Conservation (phyloP, 2,888 invertebrate genomes). For the Meiosimyza decipiens region DNA sequence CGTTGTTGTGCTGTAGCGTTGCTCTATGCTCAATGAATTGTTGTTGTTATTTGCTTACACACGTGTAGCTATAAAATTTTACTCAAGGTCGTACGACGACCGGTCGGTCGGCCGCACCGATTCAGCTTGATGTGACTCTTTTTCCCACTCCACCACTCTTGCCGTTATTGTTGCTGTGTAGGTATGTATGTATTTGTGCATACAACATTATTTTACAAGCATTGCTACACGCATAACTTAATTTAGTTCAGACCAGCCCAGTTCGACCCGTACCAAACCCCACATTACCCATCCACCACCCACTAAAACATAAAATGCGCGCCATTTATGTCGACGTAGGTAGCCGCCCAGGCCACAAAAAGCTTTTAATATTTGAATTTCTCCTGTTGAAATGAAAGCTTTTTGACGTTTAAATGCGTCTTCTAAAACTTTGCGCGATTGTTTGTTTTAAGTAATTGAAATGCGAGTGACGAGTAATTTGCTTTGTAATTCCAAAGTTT, state of each 20-base stretch:
- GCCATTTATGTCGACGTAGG: slow-evolving; percentile 1
- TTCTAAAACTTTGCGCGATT: too few species aligned
- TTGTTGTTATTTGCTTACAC: slow-evolving; percentile 51
- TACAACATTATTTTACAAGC: not conserved
- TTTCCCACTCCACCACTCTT: too few species aligned
- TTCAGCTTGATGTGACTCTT: too few species aligned
- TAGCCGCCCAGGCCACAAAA: not conserved
- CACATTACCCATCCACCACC: not conserved
- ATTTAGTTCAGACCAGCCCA: not conserved
- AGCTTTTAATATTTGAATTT: too few species aligned
- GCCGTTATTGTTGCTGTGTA: too few species aligned
- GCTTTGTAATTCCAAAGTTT: not conserved
- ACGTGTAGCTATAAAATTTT: slow-evolving; percentile 64
- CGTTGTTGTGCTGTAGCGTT: slow-evolving; percentile 37
- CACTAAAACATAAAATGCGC: not conserved
- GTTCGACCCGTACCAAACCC: slow-evolving; percentile 1
- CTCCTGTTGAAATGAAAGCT: not conserved
- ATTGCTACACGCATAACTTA: not conserved
- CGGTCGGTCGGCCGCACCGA: not conserved
- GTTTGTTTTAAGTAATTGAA: too few species aligned
- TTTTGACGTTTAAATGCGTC: not conserved
- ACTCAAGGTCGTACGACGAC: slow-evolving; percentile 59
- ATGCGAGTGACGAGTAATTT: too few species aligned
- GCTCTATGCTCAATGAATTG: slow-evolving; percentile 45
- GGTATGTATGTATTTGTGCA: too few species aligned